A percentile compares a stretch with the other conserved stretches of the same genome.
Conservation (phyloP, 2,113 vertebrate genomes). For the Calonectris borealis region DNA sequence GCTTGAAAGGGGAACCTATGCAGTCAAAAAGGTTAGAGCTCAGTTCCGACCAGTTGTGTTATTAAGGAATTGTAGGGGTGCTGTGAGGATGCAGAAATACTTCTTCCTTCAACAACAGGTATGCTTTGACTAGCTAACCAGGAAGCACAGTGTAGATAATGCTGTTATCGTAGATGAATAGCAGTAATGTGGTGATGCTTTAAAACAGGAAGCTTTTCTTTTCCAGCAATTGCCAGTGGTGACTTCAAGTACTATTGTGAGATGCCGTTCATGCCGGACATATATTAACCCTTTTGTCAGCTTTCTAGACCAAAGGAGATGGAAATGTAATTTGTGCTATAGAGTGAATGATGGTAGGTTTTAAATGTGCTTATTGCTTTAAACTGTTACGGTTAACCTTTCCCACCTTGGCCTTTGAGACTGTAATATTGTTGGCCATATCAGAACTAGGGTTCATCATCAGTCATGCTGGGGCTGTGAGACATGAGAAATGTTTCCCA, state of each 20-base stretch:
- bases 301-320: constrained; percentile 93
- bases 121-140: neutral
- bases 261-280: constrained; percentile 95
- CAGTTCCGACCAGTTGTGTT: neutral
- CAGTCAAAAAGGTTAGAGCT: neutral
- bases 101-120: neutral
- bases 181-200: neutral
- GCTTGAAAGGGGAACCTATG: neutral
- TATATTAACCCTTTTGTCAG: constrained; percentile 98
- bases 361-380: neutral
- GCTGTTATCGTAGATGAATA: neutral
- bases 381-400: neutral
- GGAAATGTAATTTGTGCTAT: constrained; percentile 97
- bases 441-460: neutral
- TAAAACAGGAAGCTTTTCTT: constrained; percentile 12
- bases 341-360: constrained; percentile 92
- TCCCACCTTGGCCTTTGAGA: neutral
- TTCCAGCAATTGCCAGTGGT: constrained; percentile 94
- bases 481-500: neutral
- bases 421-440: neutral
- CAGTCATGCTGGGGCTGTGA: neutral
- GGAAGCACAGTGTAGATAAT: neutral
- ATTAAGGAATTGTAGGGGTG: neutral
- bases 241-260: constrained; percentile 94
- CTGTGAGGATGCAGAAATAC: neutral